A percentile compares a stretch with the other conserved stretches of the same genome.
phyloP scores from a whole-genome alignment of 1,140 invertebrate species.

The Galendromus occidentalis region DNA sequence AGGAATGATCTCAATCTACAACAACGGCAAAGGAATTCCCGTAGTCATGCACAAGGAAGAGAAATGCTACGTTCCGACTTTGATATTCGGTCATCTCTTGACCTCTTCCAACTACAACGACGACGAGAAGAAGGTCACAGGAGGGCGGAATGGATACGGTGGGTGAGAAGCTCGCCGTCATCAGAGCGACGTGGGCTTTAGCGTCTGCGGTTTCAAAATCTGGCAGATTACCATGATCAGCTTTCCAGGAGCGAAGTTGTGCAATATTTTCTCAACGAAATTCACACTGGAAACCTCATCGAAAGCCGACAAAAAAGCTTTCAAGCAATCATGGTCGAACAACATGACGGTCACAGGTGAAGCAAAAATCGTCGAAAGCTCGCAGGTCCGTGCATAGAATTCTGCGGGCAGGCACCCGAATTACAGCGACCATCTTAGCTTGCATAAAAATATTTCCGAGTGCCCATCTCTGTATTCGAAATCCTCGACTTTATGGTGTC shows the following conservation, averaged over 20 bases:
- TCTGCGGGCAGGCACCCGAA: too few relatives aligned
- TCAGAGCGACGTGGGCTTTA: not conserved
- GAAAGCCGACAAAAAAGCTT: conserved; percentile 61
- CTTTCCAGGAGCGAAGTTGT: conserved; percentile 71
- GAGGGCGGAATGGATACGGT: not conserved
- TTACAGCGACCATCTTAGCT: too few relatives aligned
- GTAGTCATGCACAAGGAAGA: conserved; percentile 92
- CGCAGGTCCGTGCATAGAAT: too few relatives aligned
- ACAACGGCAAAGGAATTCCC: conserved; percentile 96
- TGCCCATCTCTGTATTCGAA: too few relatives aligned
- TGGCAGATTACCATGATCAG: not conserved
- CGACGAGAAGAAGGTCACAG: conserved; percentile 67
- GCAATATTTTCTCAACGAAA: conserved; percentile 94
- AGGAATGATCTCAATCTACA: conserved; percentile 84
- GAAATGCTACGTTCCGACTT: conserved; percentile 95
- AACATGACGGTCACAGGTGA: conserved; percentile 89
- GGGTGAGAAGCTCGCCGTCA: not conserved
- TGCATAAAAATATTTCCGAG: too few relatives aligned
- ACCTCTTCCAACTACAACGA: conserved; percentile 99
- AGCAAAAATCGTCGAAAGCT: conserved; percentile 41
- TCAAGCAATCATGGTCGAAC: conserved; percentile 82
- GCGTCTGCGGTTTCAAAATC: not conserved
- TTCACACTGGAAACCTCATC: conserved; percentile 89
- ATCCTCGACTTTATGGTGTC: too few relatives aligned
- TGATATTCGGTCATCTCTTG: conserved; percentile 98